These are phyloP conservation scores for Drosophila seclusa DNA, from an alignment of 2,888 invertebrate species.

Conservation along the genomic window DNA sequence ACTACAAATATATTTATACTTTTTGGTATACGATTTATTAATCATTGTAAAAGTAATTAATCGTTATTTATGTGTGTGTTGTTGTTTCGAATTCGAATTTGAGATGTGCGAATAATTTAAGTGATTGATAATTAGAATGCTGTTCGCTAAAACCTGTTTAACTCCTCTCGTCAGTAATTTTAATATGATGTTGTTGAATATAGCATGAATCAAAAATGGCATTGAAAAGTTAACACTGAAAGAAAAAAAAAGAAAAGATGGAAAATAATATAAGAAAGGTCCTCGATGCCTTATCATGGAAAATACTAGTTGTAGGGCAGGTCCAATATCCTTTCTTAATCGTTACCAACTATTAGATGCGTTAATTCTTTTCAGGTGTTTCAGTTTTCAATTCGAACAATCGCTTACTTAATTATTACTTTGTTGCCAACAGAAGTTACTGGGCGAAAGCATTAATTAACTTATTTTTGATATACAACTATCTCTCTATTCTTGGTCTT, in stretches of 20 bases:
- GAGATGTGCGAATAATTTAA: neutral
- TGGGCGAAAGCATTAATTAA: neutral
- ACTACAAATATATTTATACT: neutral
- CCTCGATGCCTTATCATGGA: neutral
- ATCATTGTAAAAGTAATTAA: neutral
- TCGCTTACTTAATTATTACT: neutral
- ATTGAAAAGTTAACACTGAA: neutral
- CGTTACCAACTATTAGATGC: neutral
- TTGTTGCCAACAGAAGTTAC: neutral
- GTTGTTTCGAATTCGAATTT: neutral
- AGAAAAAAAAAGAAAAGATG: neutral
- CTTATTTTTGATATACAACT: neutral
- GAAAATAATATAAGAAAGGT: neutral
- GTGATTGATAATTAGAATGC: neutral
- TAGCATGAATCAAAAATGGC: neutral
- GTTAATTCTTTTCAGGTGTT: neutral
- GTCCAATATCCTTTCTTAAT: neutral
- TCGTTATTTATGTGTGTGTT: neutral
- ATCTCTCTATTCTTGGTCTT: neutral
- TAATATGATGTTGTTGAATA: neutral
- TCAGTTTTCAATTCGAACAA: neutral
- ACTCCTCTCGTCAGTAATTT: neutral
- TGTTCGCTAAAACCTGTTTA: neutral
- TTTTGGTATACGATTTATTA: neutral
- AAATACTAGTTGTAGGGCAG: neutral